Conservation (phyloP, 2,797 vertebrate genomes). For the Natrix natrix region DNA sequence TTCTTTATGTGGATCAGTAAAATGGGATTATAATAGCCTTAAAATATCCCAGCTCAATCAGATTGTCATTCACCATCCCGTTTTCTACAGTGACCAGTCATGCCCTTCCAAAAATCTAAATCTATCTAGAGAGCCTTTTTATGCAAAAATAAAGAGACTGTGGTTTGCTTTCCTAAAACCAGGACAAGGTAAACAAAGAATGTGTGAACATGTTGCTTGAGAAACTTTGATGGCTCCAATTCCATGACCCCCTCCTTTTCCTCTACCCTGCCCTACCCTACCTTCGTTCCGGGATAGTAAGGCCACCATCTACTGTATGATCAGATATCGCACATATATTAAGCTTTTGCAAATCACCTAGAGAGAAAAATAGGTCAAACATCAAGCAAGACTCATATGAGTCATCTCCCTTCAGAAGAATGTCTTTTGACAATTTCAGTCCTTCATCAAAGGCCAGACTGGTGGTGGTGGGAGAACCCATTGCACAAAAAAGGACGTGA, state of each 20-base stretch:
- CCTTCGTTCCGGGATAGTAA: neutral
- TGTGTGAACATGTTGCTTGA: neutral
- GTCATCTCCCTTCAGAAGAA: neutral
- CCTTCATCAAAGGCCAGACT: neutral
- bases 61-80: neutral
- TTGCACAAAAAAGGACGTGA: neutral
- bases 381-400: neutral
- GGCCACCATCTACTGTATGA: neutral
- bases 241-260: neutral
- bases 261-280: neutral
- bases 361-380: neutral
- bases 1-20: neutral
- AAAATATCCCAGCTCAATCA: neutral
- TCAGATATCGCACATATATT: neutral
- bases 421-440: neutral
- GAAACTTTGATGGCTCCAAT: neutral
- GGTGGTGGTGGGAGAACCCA: neutral
- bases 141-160: neutral
- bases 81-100: neutral
- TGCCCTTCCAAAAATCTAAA: neutral
- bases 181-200: neutral
- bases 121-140: neutral
- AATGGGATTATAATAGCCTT: neutral
- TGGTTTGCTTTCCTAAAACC: neutral
- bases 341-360: neutral